Evolutionary conservation across 2,113 vertebrate species (phyloP).

Genomic region (Otis tarda): DNA sequence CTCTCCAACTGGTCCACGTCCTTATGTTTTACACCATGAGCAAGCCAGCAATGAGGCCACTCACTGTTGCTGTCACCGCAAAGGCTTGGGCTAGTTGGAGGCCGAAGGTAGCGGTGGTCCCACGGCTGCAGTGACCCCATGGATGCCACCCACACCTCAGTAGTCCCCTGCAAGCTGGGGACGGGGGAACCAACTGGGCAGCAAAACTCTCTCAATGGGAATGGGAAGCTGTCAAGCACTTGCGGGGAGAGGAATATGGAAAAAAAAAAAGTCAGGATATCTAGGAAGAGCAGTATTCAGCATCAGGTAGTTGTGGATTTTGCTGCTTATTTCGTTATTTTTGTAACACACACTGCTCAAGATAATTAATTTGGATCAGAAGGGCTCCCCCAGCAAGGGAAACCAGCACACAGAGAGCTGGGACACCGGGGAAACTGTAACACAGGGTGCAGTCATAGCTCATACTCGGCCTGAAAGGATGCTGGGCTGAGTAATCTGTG

Average conservation of each 20-base stretch:
- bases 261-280: neutral
- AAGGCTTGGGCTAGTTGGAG: neutral
- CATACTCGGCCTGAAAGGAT: neutral
- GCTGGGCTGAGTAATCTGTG: slow-evolving; percentile 5
- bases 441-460: neutral
- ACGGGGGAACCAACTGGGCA: neutral
- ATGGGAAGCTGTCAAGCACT: neutral
- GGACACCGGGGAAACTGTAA: accelerated
- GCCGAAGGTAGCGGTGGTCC: neutral
- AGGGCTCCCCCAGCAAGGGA: neutral
- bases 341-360: accelerated
- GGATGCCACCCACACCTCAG: neutral
- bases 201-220: neutral
- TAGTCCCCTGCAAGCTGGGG: neutral
- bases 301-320: accelerated
- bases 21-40: neutral
- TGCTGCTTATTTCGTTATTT: neutral
- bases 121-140: neutral
- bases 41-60: neutral
- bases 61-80: accelerated
- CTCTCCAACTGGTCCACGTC: too few species aligned
- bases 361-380: neutral
- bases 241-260: neutral
- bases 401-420: neutral
- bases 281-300: neutral